These are phyloP conservation scores for Acanthornis magna DNA, from an alignment of 2,797 vertebrate genomes.

Conservation along the genomic window DNA sequence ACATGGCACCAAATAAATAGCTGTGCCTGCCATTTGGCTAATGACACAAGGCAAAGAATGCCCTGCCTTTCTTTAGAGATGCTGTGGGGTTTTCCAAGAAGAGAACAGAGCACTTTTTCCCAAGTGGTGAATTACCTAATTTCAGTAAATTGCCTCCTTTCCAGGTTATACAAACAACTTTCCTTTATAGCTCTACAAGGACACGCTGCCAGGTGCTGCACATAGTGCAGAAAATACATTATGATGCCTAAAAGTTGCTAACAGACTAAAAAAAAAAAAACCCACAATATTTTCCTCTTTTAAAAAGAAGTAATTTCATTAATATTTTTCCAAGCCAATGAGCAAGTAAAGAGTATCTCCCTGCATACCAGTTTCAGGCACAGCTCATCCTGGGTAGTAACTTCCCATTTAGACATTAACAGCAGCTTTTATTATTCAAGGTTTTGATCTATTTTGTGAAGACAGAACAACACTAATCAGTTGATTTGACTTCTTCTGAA, in stretches of 20 bases:
- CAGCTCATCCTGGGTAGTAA: neutral
- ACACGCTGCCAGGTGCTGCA: neutral
- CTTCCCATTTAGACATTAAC: neutral
- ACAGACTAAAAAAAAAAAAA: neutral
- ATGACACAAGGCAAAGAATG: neutral
- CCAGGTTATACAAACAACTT: neutral
- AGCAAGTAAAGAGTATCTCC: neutral
- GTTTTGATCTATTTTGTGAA: slow-evolving; percentile 4
- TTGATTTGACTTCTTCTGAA: neutral
- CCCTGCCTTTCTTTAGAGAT: neutral
- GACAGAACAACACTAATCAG: neutral
- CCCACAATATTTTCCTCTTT: neutral
- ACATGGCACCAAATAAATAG: neutral
- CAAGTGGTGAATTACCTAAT: slow-evolving; percentile 36
- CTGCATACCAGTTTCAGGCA: neutral
- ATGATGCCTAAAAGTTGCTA: neutral
- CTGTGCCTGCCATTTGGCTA: neutral
- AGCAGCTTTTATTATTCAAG: neutral
- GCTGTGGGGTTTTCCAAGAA: neutral
- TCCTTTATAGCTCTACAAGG: slow-evolving; percentile 37
- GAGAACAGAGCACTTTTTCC: neutral
- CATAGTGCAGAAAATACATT: neutral
- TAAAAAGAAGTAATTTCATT: neutral
- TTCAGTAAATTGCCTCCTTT: slow-evolving; percentile 43
- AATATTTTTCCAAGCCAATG: slow-evolving; percentile 17